phyloP scores from a whole-genome alignment of 2,113 vertebrate species.

The Erythrolamprus reginae region DNA sequence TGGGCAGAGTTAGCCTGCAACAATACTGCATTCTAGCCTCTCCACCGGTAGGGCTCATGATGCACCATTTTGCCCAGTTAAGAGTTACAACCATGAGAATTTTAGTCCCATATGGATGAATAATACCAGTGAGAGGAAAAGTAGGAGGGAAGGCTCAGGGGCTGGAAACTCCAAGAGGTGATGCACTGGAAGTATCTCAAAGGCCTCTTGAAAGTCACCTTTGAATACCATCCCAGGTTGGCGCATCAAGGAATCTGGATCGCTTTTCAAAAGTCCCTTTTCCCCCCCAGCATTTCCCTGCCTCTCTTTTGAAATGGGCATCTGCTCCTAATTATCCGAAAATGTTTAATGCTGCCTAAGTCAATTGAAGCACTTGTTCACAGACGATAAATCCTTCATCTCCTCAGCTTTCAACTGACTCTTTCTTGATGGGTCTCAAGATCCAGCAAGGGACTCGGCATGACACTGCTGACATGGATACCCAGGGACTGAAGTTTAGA shows the following conservation, averaged over 20 bases:
- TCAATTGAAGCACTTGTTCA: conserved; percentile 59
- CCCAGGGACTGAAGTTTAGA: not conserved
- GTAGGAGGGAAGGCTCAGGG: conserved; percentile 5
- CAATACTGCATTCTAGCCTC: too few species aligned
- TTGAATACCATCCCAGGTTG: conserved; percentile 52
- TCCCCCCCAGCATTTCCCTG: conserved; percentile 2
- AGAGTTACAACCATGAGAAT: too few species aligned
- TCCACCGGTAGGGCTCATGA: too few species aligned
- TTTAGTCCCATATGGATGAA: not conserved
- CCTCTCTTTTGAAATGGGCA: conserved; percentile 46
- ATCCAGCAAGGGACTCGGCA: not conserved
- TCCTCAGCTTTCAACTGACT: conserved; percentile 30
- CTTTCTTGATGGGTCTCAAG: conserved; percentile 11
- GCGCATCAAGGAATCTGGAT: conserved; percentile 53
- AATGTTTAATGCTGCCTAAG: conserved; percentile 63
- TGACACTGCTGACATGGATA: not conserved
- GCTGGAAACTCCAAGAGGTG: conserved; percentile 21
- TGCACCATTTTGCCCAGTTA: too few species aligned
- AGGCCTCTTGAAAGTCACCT: conserved; percentile 46
- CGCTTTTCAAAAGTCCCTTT: conserved; percentile 49
- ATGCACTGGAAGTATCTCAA: conserved; percentile 42
- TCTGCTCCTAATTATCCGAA: conserved; percentile 64
- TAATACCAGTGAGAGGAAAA: not conserved
- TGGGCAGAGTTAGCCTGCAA: too few species aligned
- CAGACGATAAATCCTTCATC: conserved; percentile 60